phyloP scores from a whole-genome alignment of 2,113 vertebrate genomes.

The Cottus gobio region DNA sequence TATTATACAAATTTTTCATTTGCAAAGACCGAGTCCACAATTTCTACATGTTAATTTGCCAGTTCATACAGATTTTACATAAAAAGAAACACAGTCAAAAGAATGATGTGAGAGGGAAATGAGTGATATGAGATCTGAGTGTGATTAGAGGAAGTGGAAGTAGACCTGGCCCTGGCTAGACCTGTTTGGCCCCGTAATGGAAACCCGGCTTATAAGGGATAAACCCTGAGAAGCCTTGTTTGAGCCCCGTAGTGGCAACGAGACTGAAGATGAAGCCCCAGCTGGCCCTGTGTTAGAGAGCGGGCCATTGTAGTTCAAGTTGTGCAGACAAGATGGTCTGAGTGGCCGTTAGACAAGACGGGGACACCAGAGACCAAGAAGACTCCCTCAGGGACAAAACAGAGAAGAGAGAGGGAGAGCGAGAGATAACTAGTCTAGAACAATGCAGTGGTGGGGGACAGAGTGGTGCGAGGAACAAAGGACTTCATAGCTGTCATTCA shows the following conservation, averaged over 20 bases:
- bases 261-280: constrained; percentile 15
- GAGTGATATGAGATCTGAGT: background rate
- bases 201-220: background rate
- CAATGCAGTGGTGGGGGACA: constrained; percentile 53
- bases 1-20: background rate
- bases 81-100: background rate
- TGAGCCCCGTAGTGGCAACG: no score
- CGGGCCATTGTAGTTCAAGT: constrained; percentile 23
- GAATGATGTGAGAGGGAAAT: background rate
- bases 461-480: constrained; percentile 65
- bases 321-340: constrained; percentile 35
- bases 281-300: constrained; percentile 16
- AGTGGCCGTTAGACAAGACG: constrained; percentile 67
- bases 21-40: background rate
- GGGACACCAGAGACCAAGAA: constrained; percentile 55
- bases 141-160: background rate
- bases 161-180: background rate
- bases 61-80: background rate
- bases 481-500: constrained; percentile 57
- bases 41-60: background rate
- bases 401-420: constrained; percentile 18
- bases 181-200: background rate
- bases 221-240: background rate
- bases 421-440: constrained; percentile 33
- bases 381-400: constrained; percentile 61